Evolutionary conservation across 1,140 invertebrate species (phyloP).

Genomic region (Eriosoma lanigerum): DNA sequence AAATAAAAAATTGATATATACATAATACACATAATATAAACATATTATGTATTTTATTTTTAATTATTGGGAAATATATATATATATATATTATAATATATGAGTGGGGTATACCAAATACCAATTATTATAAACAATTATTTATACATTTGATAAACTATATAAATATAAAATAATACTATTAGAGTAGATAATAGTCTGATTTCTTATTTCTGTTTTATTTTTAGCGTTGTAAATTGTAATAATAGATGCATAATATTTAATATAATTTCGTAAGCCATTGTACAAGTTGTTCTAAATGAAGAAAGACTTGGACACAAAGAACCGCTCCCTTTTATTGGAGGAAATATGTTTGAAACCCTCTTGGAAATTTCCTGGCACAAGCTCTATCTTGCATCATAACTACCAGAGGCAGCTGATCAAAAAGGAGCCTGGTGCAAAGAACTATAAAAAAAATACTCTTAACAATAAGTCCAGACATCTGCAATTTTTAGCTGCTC

Average conservation of each 20-base stretch:
- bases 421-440: conserved; percentile 20
- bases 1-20: too few species aligned
- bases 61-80: too few species aligned
- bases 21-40: too few species aligned
- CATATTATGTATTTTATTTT: too few species aligned
- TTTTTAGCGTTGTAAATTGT: too few species aligned
- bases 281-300: neutral
- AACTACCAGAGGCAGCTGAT: conserved; percentile 15
- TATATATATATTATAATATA: too few species aligned
- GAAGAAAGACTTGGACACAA: conserved; percentile 15
- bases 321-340: neutral
- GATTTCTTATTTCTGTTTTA: neutral
- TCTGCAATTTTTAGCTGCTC: conserved; percentile 13
- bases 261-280: neutral
- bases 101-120: too few species aligned
- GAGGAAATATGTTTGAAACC: neutral
- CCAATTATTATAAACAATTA: too few species aligned
- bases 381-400: conserved; percentile 28
- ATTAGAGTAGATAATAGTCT: neutral
- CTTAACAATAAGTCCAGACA: conserved; percentile 33
- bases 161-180: too few species aligned
- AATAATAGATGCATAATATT: neutral
- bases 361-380: neutral
- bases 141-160: neutral
- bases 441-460: conserved; percentile 30